Evolutionary conservation across 2,888 invertebrate genomes (phyloP), one percentile per base, ranked within the genome.

Genomic region (Gryllus longicercus): DNA sequence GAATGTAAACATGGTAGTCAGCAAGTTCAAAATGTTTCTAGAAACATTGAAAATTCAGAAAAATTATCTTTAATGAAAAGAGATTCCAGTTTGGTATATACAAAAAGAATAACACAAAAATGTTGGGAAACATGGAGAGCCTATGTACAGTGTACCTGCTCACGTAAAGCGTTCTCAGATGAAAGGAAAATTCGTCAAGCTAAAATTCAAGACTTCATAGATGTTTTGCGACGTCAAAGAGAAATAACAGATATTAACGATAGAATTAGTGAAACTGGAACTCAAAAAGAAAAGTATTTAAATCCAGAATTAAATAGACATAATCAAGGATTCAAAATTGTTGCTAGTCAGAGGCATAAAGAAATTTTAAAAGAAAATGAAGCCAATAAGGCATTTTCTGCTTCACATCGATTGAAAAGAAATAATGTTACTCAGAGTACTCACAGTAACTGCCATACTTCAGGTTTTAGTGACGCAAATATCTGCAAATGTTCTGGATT

Each of bases 31-130:
- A 38, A 11, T 38, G 76, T 21, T 76, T n/a, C 76, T 49, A 16
- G n/a, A 21, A n/a, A 38, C 76, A n/a, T 76, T 23, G 38, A 76
- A 76, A 50, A 38, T 50, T 50, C 50, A 50, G 76, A 38, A 50
- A 76, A 76, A 76, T 38, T 76, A 76, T 25, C 50, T n/a, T 80
- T 38, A n/a, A 25, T 75, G 50, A 77, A 23, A 80, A 78, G 63
- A 25, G 38, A 18, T 63, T 63, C 5, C 16, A 18, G 14, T 18
- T n/a, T 18, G 63, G n/a, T n/a, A 63, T 14, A 5, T 79, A 12
- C 51, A 79, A n/a, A 49, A 81, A 38, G 49, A 77, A 74, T 79
- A 79, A 38, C 21, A 5, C 21, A 21, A 63, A 74, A 74, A 78
- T 18, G 50, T n/a, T n/a, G 23, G 51, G 51, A 50, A 21, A 78